These are phyloP conservation scores for Argya squamiceps DNA, from an alignment of 2,797 vertebrate species.

Conservation along the genomic window DNA sequence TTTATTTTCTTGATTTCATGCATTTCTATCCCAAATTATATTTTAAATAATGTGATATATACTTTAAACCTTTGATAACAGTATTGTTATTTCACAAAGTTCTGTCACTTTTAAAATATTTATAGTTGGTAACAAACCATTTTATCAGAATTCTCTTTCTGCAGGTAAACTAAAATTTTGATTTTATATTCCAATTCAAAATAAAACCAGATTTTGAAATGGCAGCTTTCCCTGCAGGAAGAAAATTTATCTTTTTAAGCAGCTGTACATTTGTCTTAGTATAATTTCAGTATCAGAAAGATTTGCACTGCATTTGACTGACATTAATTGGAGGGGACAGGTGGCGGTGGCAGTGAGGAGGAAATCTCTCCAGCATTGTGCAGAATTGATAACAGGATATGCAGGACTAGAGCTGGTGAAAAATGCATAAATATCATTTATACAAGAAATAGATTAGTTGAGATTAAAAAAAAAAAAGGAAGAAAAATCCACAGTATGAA, in stretches of 20 bases:
- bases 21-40: neutral
- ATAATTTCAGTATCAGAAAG: conserved; percentile 7
- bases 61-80: neutral
- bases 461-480: neutral
- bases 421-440: conserved; percentile 17
- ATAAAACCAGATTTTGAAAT: neutral
- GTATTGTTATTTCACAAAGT: neutral
- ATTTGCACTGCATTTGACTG: conserved; percentile 21
- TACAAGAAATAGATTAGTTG: neutral
- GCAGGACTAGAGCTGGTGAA: neutral
- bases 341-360: conserved; percentile 23
- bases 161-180: neutral
- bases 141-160: neutral
- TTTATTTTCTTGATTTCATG: neutral
- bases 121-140: neutral
- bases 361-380: conserved; percentile 4
- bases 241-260: neutral
- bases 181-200: neutral
- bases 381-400: neutral
- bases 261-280: conserved; percentile 9
- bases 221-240: neutral
- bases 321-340: conserved; percentile 52
- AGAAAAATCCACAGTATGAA: neutral
- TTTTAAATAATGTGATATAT: neutral
- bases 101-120: neutral